Evolutionary conservation across 2,797 vertebrate species (phyloP).

Genomic region (Semaprochilodus insignis): DNA sequence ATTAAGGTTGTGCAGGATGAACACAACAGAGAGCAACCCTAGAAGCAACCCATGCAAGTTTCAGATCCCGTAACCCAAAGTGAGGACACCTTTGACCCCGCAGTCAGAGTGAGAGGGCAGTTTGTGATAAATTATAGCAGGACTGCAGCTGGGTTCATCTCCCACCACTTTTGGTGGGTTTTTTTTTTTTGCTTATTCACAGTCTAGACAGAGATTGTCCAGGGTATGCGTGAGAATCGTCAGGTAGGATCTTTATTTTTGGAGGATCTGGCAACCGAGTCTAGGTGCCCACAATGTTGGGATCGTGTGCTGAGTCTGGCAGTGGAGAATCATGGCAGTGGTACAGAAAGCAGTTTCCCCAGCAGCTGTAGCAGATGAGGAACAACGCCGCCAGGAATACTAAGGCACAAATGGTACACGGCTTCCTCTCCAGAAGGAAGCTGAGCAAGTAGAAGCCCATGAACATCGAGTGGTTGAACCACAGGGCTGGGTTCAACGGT

Average conservation of each 20-base stretch:
- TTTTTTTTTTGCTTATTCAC: slow-evolving; percentile 36
- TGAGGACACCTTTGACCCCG: neutral
- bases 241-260: neutral
- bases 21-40: slow-evolving; percentile 40
- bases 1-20: slow-evolving; percentile 44
- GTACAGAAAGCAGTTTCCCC: slow-evolving; percentile 99
- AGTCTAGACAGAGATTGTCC: slow-evolving; percentile 57
- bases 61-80: slow-evolving; percentile 31
- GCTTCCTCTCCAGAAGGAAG: slow-evolving; percentile 98
- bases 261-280: slow-evolving; percentile 19
- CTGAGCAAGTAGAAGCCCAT: slow-evolving; percentile 99
- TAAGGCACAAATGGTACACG: slow-evolving; percentile 99
- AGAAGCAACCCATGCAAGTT: slow-evolving; percentile 59
- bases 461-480: slow-evolving; percentile 99
- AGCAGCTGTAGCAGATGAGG: slow-evolving; percentile 99
- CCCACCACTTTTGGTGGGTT: slow-evolving; percentile 50
- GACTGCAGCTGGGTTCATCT: slow-evolving; percentile 38
- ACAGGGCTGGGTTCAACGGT: slow-evolving; percentile 96
- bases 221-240: slow-evolving; percentile 33
- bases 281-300: slow-evolving; percentile 93
- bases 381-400: slow-evolving; percentile 97
- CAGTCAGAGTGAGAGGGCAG: slow-evolving; percentile 19
- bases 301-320: slow-evolving; percentile 91
- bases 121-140: slow-evolving; percentile 38
- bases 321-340: slow-evolving; percentile 93